Evolutionary conservation across 2,113 vertebrate genomes (phyloP).

Genomic region (Pheucticus melanocephalus): DNA sequence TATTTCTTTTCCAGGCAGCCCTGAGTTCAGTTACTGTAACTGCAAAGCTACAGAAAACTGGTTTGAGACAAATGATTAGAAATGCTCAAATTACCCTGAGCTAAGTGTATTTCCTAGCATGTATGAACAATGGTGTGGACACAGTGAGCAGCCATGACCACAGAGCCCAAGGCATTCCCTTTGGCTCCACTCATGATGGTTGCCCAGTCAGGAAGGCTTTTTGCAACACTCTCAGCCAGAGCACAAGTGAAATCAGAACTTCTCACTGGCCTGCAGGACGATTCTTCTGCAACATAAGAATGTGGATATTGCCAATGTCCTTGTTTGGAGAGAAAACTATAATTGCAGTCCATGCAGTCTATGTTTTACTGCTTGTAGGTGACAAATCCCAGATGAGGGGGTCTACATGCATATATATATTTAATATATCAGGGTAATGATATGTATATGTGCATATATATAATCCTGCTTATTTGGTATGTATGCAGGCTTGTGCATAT

Average conservation of each 20-base stretch:
- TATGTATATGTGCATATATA: not conserved
- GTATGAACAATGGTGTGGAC: rapidly evolving
- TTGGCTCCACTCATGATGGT: not conserved
- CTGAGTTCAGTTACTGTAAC: not conserved
- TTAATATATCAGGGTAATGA: not conserved
- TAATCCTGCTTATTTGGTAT: not conserved
- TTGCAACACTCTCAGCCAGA: not conserved
- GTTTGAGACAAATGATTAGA: not conserved
- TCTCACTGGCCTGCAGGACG: not conserved
- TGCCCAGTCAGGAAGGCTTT: not conserved
- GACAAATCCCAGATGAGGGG: not conserved
- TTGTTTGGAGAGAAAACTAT: not conserved
- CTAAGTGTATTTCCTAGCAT: not conserved
- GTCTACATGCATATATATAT: not conserved
- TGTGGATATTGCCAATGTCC: not conserved
- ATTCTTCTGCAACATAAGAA: not conserved
- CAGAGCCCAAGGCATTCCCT: not conserved
- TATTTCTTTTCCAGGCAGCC: not conserved
- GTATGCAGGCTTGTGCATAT: not conserved
- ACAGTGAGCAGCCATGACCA: not conserved
- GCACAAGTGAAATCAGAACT: not conserved
- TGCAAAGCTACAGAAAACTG: not conserved
- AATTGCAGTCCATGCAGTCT: not conserved
- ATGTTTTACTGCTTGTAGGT: not conserved
- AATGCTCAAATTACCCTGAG: rapidly evolving